Evolutionary conservation across 2,113 vertebrate genomes (phyloP), one percentile per base, ranked within the genome.

Genomic region (Grammomys surdaster): DNA sequence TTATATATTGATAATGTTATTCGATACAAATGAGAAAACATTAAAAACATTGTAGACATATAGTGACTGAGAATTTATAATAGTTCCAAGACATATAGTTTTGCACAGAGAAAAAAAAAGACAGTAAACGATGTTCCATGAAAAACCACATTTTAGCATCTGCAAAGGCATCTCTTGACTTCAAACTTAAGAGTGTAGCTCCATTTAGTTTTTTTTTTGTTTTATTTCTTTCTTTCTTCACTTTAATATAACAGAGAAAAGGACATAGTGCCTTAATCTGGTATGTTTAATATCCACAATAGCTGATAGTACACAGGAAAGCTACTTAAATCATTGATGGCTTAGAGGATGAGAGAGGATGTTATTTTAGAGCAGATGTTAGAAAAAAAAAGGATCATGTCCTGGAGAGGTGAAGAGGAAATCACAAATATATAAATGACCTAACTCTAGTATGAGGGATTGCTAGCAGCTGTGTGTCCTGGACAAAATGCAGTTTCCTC

Each of bases 1-100:
- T 94, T 95, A 93, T 76, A 89, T 72, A 90, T 91, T 96, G n/a
- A 91, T 43, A 72, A 93, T 5, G 0, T 33, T 93, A 28, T 89
- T 93, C 78, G 69, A n/a, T 92, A 84, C 11, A 96, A 94, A 91
- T 72, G 9, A 54, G 0, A 54, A 10, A 92, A 48, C 5, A n/a
- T 91, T 76, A 94, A 26, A 89, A 54, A 75, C 0, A 40, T 7
- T 65, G 54, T 75, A 73, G 76, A 67, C 8, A 31, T 89, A 24
- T 31, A 90, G 12, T 51, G 5, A 40, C 80, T 94, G 33, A 91
- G 75, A 96, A 95, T 88, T 89, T 92, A 81, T 75, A 48, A 80
- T 40, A 67, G 0, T 90, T 95, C 7, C 8, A 70, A 81, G 28
- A 89, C 80, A 43, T 36, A 63, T 63, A 80, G 28, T 60, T 95